Base-by-base conservation (phyloP, 2,113 vertebrate species). In the Cinclus cinclus region DNA sequence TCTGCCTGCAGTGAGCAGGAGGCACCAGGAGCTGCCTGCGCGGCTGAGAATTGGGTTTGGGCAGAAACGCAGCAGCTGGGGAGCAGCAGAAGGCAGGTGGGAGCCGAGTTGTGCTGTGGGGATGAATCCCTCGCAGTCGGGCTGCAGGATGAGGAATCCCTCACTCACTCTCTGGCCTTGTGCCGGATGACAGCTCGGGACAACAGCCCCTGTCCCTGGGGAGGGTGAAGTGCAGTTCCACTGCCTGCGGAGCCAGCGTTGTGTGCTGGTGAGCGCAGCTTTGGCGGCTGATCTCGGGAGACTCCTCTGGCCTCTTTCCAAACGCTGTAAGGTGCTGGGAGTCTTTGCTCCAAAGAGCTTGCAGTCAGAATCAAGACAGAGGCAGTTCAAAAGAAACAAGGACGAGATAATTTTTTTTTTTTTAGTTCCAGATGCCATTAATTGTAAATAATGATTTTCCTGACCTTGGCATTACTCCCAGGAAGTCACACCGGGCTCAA, bases 401-500 rank as follows among this genome's bases (percentile, higher is more conserved):
- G 47, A 76, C 28, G 79, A 76, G 70, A 71, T 14, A 85, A 37
- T 37, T 37, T 37, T 37, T 37, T 37, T 37, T 37, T 37, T 37
- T 37, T 37, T 37, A 37, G 35, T 37, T 37, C 35, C 35, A 13
- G 78, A 90, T 59, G 56, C 60, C 39, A 46, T 75, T 76, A 56
- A 56, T 41, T 30, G 35, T 60, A 89, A 92, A 60, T 76, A 73
- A 82, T 37, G 58, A 25, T 85, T 87, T 94, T 16, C 56, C n/a
- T 94, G 92, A 89, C 62, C 65, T 82, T 94, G 94, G 95, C 87
- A 64, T 53, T 76, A 49, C 67, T 96, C 75, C 87, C 46, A 88
- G 87, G 56, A 95, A 87, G 53, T 92, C 80, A 80, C 82, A 82
- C 28, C 35, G 87, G 46, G 41, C 83, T 85, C 53, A 64, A 79